phyloP scores from a whole-genome alignment of 2,888 invertebrate genomes.

The Torymus auratus region DNA sequence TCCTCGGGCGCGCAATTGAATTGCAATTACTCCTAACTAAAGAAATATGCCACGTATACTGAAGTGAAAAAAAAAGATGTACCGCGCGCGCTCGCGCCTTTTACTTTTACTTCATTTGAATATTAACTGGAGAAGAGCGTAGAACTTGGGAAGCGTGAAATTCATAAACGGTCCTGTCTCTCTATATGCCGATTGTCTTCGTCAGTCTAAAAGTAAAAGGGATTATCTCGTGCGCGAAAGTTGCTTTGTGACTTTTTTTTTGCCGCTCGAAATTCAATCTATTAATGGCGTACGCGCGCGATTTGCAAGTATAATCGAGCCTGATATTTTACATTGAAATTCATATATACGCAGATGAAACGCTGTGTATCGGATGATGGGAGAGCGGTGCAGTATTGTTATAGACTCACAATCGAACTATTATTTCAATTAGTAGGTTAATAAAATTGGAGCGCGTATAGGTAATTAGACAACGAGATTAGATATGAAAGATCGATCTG shows the following conservation, averaged over 20 bases:
- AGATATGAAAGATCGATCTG: no score
- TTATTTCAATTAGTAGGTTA: no score
- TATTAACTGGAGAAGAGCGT: slow-evolving; percentile 30
- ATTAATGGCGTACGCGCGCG: not conserved
- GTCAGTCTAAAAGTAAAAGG: not conserved
- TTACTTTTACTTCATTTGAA: slow-evolving; percentile 39
- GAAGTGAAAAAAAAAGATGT: not conserved
- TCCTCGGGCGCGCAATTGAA: slow-evolving; percentile 13
- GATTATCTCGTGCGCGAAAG: not conserved
- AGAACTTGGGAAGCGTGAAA: slow-evolving; percentile 25
- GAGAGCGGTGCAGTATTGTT: not conserved
- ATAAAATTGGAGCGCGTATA: no score
- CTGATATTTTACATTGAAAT: slow-evolving; percentile 16
- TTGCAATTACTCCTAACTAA: slow-evolving; percentile 13
- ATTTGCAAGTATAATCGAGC: slow-evolving; percentile 3
- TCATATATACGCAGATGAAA: not conserved
- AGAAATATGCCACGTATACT: not conserved
- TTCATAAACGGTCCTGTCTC: not conserved
- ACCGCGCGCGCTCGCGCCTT: not conserved
- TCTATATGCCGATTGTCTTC: slow-evolving; percentile 19
- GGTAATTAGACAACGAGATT: no score
- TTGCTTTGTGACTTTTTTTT: slow-evolving; percentile 18
- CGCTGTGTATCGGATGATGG: not conserved
- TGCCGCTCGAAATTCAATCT: slow-evolving; percentile 8
- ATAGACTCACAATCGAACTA: not conserved